Evolutionary conservation across 2,797 vertebrate genomes (phyloP), one percentile per base, ranked within the genome.

Genomic region (Phataginus tricuspis): DNA sequence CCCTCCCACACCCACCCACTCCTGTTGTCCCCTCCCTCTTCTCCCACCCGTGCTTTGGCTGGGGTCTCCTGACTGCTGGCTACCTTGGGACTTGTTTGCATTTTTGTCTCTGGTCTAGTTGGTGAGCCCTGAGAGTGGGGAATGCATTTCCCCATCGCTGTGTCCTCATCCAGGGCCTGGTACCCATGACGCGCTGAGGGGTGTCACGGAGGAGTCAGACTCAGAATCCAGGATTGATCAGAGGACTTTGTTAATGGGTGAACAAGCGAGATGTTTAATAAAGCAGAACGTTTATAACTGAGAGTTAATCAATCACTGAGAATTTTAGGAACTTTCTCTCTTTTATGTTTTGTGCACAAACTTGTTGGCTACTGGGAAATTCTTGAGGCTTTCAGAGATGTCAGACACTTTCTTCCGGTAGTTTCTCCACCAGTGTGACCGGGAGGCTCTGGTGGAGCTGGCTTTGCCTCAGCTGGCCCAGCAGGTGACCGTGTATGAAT

Each of bases 401-500:
- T 19, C 51, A 39, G 10, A 37, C 0, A 0, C 61, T 86, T 66
- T 92, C 95, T 97, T 96, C 75, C 94, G 82, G 87, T 95, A 99
- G 99, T 96, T 99, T 82, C 98, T 99, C 96, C 98, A 99, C 72
- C 99, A 99, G 77, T 99, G 99, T 53, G 98, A 99, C 95, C 99
- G 98, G 51, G 99, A 99, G 96, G 99, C 99, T 66, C 98, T 99
- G 85, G 98, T 99, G 98, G 99, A 99, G 79, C 89, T 99, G 37
- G 99, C 99, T 85, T 99, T 99, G 84, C 99, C 99, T 94, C 99
- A 98, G 91, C 97, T 99, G 91, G 98, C 99, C 42, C 99, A 99
- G 96, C 98, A 99, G 21, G 98, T 99, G 97, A 99, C 99, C 9
- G 98, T 99, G 7, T 99, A 99, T 98, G 99, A 99, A 94, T 99